Evolutionary conservation across 2,888 invertebrate genomes (phyloP).

Genomic region (Ditula angustiorana): DNA sequence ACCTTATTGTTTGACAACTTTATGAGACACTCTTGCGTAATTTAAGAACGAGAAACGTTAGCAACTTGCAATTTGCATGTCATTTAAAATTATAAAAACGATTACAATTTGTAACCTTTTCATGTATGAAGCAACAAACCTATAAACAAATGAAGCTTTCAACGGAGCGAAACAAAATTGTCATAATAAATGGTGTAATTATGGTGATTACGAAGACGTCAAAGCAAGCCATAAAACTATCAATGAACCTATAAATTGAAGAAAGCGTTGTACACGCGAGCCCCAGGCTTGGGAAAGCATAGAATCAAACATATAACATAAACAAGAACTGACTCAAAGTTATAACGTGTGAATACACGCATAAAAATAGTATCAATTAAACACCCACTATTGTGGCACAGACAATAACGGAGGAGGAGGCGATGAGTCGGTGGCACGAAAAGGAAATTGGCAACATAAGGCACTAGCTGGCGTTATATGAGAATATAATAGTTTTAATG

Average conservation of each 20-base stretch:
- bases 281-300: constrained; percentile 63
- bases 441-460: constrained; percentile 70
- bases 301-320: constrained; percentile 62
- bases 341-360: constrained; percentile 70
- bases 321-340: constrained; percentile 56
- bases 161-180: constrained; percentile 54
- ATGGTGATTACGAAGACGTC: constrained; percentile 66
- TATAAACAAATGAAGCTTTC: constrained; percentile 48
- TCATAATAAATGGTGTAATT: constrained; percentile 68
- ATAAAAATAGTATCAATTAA: constrained; percentile 74
- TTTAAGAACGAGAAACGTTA: background rate
- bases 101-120: constrained; percentile 15
- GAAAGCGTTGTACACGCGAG: constrained; percentile 65
- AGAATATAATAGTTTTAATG: constrained; percentile 81
- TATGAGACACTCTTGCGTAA: background rate
- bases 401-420: constrained; percentile 68
- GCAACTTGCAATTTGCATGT: constrained; percentile 11
- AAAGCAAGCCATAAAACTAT: constrained; percentile 69
- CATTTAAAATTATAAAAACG: constrained; percentile 6
- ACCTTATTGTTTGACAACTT: background rate
- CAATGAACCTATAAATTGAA: constrained; percentile 71
- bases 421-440: constrained; percentile 73
- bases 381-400: constrained; percentile 64
- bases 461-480: constrained; percentile 63
- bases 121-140: constrained; percentile 38